A percentile compares a stretch with the other conserved stretches of the same genome.
phyloP scores from a whole-genome alignment of 1,140 invertebrate species.

The Oncopodura yosiiana region DNA sequence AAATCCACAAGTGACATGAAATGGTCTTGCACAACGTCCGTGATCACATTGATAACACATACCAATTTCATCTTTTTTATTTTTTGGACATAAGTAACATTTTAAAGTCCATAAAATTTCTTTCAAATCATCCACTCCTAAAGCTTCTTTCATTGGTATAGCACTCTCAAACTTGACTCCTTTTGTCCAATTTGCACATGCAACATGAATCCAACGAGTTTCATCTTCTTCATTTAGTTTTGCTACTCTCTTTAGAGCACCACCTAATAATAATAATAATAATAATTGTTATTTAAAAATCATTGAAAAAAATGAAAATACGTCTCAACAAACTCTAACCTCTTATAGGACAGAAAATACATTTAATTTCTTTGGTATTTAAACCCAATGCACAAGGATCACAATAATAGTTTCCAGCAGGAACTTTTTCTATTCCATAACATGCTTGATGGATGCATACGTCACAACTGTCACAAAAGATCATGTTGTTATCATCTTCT shows the following conservation, averaged over 20 bases:
- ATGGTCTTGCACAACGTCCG: not conserved
- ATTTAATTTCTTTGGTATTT: not conserved
- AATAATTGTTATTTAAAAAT: not conserved
- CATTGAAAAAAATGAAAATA: not conserved
- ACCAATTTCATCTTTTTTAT: not conserved
- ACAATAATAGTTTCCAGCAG: not conserved
- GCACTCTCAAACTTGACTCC: not conserved
- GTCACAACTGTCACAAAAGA: constrained; percentile 6
- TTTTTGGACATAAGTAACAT: not conserved
- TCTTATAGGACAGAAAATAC: not conserved
- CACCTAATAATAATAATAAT: not conserved
- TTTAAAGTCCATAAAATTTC: not conserved
- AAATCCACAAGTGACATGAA: constrained; percentile 7
- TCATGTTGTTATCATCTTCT: constrained; percentile 3
- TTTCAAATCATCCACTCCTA: not conserved
- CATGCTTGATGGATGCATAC: constrained; percentile 8
- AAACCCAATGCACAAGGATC: no score
- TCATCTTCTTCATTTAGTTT: not conserved
- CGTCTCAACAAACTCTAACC: not conserved
- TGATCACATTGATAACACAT: not conserved
- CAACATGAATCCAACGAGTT: not conserved
- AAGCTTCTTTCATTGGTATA: not conserved
- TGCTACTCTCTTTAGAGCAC: not conserved
- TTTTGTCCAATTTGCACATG: constrained; percentile 1
- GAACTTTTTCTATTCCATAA: not conserved